Conservation (phyloP, 1,140 invertebrate species). For the Olivierus martensii region DNA sequence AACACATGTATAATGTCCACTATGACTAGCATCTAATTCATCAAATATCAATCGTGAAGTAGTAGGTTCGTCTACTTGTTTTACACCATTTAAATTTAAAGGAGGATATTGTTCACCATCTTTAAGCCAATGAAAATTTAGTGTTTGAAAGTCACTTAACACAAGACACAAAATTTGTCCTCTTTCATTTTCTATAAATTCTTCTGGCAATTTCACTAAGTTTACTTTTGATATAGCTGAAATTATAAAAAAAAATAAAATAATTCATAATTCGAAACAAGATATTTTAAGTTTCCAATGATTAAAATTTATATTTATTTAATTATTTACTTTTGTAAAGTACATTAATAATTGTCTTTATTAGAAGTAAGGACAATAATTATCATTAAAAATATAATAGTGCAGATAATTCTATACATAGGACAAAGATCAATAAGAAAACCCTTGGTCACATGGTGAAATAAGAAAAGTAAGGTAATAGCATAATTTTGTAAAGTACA, state of each 20-base stretch:
- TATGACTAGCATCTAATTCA: slow-evolving; percentile 12
- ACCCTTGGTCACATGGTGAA: no score
- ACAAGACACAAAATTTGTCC: slow-evolving; percentile 85
- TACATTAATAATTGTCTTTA: no score
- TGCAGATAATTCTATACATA: no score
- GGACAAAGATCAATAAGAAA: no score
- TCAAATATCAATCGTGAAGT: slow-evolving; percentile 6
- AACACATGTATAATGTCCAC: slow-evolving; percentile 22
- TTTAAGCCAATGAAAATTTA: slow-evolving; percentile 77
- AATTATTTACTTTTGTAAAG: no score
- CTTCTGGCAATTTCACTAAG: slow-evolving; percentile 44
- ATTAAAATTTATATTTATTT: no score
- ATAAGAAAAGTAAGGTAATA: no score
- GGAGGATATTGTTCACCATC: slow-evolving; percentile 42
- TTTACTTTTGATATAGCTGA: slow-evolving; percentile 37
- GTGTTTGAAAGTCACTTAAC: slow-evolving; percentile 83
- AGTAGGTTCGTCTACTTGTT: slow-evolving; percentile 14
- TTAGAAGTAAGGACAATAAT: no score
- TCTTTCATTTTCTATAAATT: slow-evolving; percentile 60
- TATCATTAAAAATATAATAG: no score
- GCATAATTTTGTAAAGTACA: no score
- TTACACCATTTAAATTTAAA: slow-evolving; percentile 25
- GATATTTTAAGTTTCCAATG: no score
- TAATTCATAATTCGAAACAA: background rate
- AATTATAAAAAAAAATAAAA: slow-evolving; percentile 41